These are phyloP conservation scores for Nibea albiflora DNA, from an alignment of 2,113 vertebrate genomes.

Conservation along the genomic window DNA sequence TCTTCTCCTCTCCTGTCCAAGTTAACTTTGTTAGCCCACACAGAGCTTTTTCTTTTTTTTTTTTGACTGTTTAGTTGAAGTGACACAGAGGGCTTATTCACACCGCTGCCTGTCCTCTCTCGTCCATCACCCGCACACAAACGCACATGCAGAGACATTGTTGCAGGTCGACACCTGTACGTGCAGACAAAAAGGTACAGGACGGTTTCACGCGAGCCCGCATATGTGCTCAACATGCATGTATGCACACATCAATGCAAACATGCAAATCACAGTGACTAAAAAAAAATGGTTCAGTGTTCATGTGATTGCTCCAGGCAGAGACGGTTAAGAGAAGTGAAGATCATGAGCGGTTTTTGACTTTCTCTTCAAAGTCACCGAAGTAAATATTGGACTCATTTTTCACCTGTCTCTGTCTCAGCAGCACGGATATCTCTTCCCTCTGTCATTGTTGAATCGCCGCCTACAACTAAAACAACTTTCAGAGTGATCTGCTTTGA, in stretches of 20 bases:
- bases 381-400: no score
- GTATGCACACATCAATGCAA: background rate
- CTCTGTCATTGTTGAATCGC: no score
- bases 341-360: no score
- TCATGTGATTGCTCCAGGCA: no score
- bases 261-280: background rate
- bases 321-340: no score
- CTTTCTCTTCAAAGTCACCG: no score
- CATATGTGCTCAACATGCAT: background rate
- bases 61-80: conserved; percentile 51
- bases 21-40: conserved; percentile 19
- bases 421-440: no score
- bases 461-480: no score
- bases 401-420: no score
- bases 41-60: conserved; percentile 21
- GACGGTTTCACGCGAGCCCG: background rate
- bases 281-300: no score
- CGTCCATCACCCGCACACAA: conserved; percentile 23
- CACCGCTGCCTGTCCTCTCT: conserved; percentile 41
- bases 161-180: conserved; percentile 5
- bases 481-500: no score
- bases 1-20: conserved; percentile 22
- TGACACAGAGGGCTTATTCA: conserved; percentile 55
- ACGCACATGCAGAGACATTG: background rate
- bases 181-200: background rate